Conservation (phyloP, 2,888 invertebrate genomes). For the Girardia tigrina region DNA sequence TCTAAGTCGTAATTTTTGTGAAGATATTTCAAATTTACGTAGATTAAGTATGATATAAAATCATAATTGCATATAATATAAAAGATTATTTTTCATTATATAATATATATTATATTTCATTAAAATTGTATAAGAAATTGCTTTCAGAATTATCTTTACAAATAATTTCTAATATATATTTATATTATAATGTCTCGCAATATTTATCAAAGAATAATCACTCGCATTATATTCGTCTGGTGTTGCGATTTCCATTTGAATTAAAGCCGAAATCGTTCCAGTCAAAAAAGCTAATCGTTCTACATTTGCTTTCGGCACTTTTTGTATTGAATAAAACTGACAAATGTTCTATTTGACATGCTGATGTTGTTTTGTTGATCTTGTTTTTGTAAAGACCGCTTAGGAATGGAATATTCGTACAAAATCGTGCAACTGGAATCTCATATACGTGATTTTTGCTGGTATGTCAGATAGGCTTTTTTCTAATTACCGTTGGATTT, state of each 20-base stretch:
- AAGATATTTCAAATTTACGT: too few relatives aligned
- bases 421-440: neutral
- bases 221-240: neutral
- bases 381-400: neutral
- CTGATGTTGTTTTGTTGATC: slow-evolving; percentile 23
- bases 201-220: too few relatives aligned
- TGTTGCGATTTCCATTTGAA: slow-evolving; percentile 1
- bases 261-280: slow-evolving; percentile 3
- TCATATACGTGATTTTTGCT: neutral
- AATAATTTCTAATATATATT: too few relatives aligned
- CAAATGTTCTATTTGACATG: slow-evolving; percentile 12
- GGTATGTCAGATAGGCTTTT: neutral
- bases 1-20: too few relatives aligned
- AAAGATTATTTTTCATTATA: too few relatives aligned
- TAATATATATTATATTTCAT: too few relatives aligned
- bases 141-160: too few relatives aligned
- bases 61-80: too few relatives aligned
- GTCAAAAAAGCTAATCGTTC: slow-evolving; percentile 23
- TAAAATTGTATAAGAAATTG: too few relatives aligned
- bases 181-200: too few relatives aligned
- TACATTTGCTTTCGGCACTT: slow-evolving; percentile 14
- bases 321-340: slow-evolving; percentile 3
- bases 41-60: too few relatives aligned
- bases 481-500: neutral
- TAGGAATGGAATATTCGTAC: neutral